Evolutionary conservation across 2,113 vertebrate genomes (phyloP).

Genomic region (Colaptes auratus): DNA sequence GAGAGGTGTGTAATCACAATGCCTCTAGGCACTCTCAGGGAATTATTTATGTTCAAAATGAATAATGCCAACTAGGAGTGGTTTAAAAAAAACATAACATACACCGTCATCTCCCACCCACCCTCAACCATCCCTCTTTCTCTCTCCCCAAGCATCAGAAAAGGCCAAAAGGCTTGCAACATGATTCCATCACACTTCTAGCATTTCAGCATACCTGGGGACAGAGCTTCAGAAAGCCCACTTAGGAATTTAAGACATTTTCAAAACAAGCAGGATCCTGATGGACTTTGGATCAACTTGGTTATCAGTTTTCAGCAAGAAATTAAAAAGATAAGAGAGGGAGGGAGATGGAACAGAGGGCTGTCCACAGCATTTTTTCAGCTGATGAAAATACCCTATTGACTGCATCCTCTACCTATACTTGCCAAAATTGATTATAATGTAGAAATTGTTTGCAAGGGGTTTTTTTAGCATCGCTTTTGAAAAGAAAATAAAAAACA

Average conservation of each 20-base stretch:
- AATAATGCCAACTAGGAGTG: not conserved
- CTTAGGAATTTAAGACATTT: not conserved
- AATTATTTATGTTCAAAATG: not conserved
- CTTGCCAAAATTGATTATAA: not conserved
- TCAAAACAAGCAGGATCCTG: not conserved
- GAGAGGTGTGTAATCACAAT: not conserved
- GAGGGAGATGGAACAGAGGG: not conserved
- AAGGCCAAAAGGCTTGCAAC: not conserved
- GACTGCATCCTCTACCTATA: not conserved
- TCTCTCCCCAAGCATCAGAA: not conserved
- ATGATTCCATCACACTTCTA: rapidly evolving
- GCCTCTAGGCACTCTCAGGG: not conserved
- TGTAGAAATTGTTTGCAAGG: not conserved
- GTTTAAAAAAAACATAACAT: no score
- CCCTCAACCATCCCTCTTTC: not conserved
- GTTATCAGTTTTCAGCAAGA: not conserved
- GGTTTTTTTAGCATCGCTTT: not conserved
- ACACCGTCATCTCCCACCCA: no score
- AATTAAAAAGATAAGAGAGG: not conserved
- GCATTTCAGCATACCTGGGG: not conserved
- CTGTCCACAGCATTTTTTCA: not conserved
- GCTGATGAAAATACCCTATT: not conserved
- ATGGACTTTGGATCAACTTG: not conserved
- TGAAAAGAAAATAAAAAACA: not conserved
- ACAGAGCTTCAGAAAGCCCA: not conserved